Percentiles rank a stretch among this genome's conserved stretches.
phyloP scores from a whole-genome alignment of 2,113 vertebrate genomes.

The Menidia beryllina region DNA sequence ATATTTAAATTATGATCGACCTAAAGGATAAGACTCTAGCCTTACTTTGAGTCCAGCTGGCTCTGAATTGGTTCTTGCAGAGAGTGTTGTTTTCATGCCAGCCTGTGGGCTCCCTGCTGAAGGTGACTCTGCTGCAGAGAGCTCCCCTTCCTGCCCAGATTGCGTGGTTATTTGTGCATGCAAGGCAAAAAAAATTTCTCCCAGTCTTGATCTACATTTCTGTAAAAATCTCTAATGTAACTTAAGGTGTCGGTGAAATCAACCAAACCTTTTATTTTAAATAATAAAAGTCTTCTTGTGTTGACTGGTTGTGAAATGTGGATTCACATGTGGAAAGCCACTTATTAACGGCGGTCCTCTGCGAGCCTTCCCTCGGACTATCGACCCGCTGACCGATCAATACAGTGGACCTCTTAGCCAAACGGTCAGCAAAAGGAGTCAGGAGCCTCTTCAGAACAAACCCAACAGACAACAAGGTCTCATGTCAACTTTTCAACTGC shows the following conservation, averaged over 20 bases:
- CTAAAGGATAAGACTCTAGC: slow-evolving; percentile 19
- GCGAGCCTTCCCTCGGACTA: not conserved
- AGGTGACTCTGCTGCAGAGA: slow-evolving; percentile 25
- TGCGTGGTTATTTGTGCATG: not conserved
- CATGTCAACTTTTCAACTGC: too few species aligned
- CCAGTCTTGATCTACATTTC: slow-evolving; percentile 7
- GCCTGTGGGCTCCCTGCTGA: slow-evolving; percentile 33
- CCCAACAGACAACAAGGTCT: too few species aligned
- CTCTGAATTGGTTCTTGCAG: slow-evolving; percentile 20
- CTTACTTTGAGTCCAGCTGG: slow-evolving; percentile 58
- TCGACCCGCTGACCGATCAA: slow-evolving; percentile 12
- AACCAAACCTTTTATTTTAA: not conserved
- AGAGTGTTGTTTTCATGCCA: slow-evolving; percentile 29
- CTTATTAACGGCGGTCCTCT: not conserved
- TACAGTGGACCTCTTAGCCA: not conserved
- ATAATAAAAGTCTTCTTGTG: not conserved
- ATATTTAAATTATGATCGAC: not conserved
- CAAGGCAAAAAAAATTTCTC: not conserved
- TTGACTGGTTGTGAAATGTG: not conserved
- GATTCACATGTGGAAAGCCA: slow-evolving; percentile 29
- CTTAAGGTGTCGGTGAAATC: not conserved
- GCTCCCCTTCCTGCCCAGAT: not conserved
- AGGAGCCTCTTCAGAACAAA: too few species aligned
- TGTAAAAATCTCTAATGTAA: not conserved
- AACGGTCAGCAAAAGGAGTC: too few species aligned